phyloP scores from a whole-genome alignment of 1,140 invertebrate species.

The Arion vulgaris region DNA sequence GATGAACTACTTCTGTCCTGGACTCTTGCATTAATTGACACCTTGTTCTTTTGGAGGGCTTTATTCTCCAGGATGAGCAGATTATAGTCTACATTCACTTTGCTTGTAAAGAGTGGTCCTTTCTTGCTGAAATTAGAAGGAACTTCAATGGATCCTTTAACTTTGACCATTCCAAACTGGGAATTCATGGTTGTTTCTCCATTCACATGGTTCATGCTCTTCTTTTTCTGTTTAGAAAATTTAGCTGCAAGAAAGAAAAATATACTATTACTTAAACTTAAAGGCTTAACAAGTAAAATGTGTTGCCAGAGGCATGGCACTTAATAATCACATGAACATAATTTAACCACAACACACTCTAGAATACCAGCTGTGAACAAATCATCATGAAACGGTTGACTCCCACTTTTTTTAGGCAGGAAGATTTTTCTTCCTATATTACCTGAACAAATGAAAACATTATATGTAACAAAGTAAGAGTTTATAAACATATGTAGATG shows the following conservation, averaged over 20 bases:
- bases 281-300: too few relatives aligned
- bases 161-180: background rate
- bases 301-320: too few relatives aligned
- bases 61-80: slow-evolving; percentile 16
- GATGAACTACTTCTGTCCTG: slow-evolving; percentile 10
- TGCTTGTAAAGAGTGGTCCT: background rate
- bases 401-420: too few relatives aligned
- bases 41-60: background rate
- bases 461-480: too few relatives aligned
- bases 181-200: background rate
- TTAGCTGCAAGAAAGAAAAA: background rate
- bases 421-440: too few relatives aligned
- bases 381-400: too few relatives aligned
- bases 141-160: background rate
- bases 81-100: slow-evolving; percentile 10
- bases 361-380: too few relatives aligned
- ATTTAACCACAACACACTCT: too few relatives aligned
- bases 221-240: background rate
- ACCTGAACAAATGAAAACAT: too few relatives aligned
- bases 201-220: background rate
- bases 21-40: slow-evolving; percentile 3
- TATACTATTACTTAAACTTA: background rate
- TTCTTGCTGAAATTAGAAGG: background rate
- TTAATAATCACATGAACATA: too few relatives aligned
- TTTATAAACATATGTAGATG: too few relatives aligned